A percentile compares a stretch with the other conserved stretches of the same genome.
Conservation (phyloP, 2,113 vertebrate species). For the Elaphurus davidianus region DNA sequence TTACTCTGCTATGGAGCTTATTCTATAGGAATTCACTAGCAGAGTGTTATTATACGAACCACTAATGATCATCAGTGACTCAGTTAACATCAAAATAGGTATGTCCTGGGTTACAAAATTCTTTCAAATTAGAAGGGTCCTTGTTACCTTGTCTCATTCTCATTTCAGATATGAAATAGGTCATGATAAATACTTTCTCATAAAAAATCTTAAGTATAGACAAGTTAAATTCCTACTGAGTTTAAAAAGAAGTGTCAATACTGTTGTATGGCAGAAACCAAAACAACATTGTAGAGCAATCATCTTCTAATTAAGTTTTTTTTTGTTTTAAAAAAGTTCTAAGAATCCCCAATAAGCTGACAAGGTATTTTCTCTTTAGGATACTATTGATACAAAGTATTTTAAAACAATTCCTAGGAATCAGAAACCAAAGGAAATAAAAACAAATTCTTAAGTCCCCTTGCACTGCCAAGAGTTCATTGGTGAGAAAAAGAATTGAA, state of each 20-base stretch:
- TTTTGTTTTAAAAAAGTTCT: background rate
- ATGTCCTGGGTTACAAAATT: background rate
- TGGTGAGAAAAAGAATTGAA: background rate
- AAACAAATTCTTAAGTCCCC: background rate
- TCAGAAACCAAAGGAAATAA: background rate
- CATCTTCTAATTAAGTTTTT: background rate
- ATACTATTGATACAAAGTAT: background rate
- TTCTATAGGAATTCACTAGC: background rate
- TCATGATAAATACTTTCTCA: background rate
- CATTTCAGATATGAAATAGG: background rate
- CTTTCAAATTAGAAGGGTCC: background rate
- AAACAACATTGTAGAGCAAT: background rate
- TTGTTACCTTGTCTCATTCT: background rate
- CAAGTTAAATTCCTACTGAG: background rate
- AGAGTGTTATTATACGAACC: background rate
- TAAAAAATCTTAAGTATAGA: background rate
- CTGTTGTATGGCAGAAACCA: background rate
- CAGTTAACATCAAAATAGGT: background rate
- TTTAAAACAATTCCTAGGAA: constrained; percentile 44
- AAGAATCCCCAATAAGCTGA: background rate
- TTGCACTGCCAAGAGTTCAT: background rate
- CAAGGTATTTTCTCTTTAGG: constrained; percentile 26
- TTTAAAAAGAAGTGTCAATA: constrained; percentile 22
- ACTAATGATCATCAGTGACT: background rate
- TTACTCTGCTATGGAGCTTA: background rate